phyloP scores from a whole-genome alignment of 2,797 vertebrate species.

The Scomberomorus guttatus region DNA sequence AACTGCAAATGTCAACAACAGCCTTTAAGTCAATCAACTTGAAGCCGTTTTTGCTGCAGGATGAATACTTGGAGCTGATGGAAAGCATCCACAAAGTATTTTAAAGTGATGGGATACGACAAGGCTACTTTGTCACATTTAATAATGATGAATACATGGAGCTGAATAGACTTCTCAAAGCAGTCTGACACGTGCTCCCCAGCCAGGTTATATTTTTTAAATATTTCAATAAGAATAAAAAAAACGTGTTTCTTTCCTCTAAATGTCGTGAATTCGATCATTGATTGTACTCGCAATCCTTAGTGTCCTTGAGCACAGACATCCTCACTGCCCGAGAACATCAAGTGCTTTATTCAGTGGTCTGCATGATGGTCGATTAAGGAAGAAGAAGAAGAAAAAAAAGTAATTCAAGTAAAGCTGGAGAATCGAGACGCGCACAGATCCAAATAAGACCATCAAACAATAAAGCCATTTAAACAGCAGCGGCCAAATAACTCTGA shows the following conservation, averaged over 20 bases:
- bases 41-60: not conserved
- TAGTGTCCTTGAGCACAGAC: constrained; percentile 68
- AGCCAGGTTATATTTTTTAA: constrained; percentile 24
- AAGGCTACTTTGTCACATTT: constrained; percentile 11
- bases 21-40: not conserved
- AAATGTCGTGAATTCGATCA: constrained; percentile 42
- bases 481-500: not conserved
- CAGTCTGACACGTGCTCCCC: not conserved
- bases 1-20: not conserved
- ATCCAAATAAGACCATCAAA: constrained; percentile 29
- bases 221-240: constrained; percentile 31
- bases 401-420: constrained; percentile 26
- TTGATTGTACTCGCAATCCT: constrained; percentile 45
- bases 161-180: constrained; percentile 35
- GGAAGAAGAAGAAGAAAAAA: not conserved
- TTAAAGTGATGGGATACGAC: not conserved
- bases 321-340: constrained; percentile 45
- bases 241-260: constrained; percentile 6
- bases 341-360: constrained; percentile 53
- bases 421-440: constrained; percentile 8
- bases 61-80: constrained; percentile 5
- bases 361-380: constrained; percentile 37
- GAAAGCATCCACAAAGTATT: constrained; percentile 12
- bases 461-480: constrained; percentile 14
- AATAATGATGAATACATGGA: constrained; percentile 9